Evolutionary conservation across 2,888 invertebrate genomes (phyloP).

Genomic region (Leucozona laternaria): DNA sequence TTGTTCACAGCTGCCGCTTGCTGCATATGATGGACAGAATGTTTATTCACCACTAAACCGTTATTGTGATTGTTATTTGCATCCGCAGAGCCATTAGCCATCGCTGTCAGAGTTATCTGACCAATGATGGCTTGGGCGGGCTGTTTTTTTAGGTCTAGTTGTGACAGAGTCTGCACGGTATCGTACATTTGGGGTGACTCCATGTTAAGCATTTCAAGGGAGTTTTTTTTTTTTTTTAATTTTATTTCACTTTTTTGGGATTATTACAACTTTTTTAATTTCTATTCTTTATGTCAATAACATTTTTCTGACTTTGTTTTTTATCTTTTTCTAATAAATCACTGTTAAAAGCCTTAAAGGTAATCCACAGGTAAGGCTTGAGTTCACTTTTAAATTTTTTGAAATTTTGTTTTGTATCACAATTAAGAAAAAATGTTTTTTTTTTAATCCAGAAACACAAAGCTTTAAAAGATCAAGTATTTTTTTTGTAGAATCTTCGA

Average conservation of each 20-base stretch:
- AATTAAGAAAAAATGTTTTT: constrained; percentile 5
- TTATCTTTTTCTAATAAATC: constrained; percentile 56
- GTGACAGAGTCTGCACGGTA: constrained; percentile 83
- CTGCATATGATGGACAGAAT: constrained; percentile 83
- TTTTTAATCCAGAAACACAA: constrained; percentile 21
- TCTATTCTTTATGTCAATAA: constrained; percentile 50
- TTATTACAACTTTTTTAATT: neutral
- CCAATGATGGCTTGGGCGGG: constrained; percentile 83
- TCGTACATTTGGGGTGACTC: constrained; percentile 84
- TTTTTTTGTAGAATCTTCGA: constrained; percentile 35
- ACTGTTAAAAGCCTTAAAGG: constrained; percentile 42
- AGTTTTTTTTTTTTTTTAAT: constrained; percentile 27
- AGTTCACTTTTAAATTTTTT: constrained; percentile 44
- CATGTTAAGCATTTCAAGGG: constrained; percentile 82
- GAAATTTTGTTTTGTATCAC: constrained; percentile 29
- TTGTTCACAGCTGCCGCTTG: constrained; percentile 80
- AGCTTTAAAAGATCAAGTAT: neutral
- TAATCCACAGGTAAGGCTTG: constrained; percentile 59
- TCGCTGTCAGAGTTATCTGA: constrained; percentile 82
- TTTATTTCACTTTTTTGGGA: constrained; percentile 21
- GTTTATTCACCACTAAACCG: constrained; percentile 82
- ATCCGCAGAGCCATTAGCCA: constrained; percentile 79
- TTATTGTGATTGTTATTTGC: constrained; percentile 79
- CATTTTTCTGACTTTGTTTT: constrained; percentile 33
- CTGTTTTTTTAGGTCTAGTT: constrained; percentile 83